Base-by-base conservation (phyloP, 1,140 invertebrate species). In the Megalonaias nervosa region DNA sequence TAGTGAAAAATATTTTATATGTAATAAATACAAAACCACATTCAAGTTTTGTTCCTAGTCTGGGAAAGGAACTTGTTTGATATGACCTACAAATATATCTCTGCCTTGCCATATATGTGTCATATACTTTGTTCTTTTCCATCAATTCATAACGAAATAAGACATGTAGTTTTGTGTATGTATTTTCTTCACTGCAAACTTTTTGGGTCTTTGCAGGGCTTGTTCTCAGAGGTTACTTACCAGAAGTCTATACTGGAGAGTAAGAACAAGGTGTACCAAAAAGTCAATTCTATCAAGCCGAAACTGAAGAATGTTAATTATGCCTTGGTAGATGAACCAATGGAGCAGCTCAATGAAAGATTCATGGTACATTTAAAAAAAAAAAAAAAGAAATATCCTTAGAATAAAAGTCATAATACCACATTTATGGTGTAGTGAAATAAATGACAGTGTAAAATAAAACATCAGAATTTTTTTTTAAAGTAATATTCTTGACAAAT, bases 231-330 rank as follows among this genome's bases (percentile, higher is more conserved):
- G 75, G 95, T 94, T 0, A 93, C 96, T 0, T 97, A 97, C 89
- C 97, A 98, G 89, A 95, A 95, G 87, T 97, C 96, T 0, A 97
- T 97, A 94, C 87, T 98, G 61, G 96, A 98, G 82, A 97, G 95
- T 84, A 97, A 97, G 90, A 98, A 97, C 89, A 97, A 98, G 91
- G 94, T 98, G n/a, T 95, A 97, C 89, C 94, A 94, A 79, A 97
- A 94, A 84, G 95, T 98, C n/a, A 92, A 95, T 0, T 95, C 95
- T 84, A 6, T 95, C 69, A 92, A 93, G 75, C 93, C 95, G 69
- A 92, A 93, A 74, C 93, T 94, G 80, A 93, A 94, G 75, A 94
- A 94, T 80, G 93, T 95, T 9, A 94, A 96, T 83, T 94, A 94
- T 5, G 92, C 93, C 0, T 93, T 95, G 21, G 93, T 94, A 77